Evolutionary conservation across 2,797 vertebrate genomes (phyloP).

Genomic region (Alauda arvensis): DNA sequence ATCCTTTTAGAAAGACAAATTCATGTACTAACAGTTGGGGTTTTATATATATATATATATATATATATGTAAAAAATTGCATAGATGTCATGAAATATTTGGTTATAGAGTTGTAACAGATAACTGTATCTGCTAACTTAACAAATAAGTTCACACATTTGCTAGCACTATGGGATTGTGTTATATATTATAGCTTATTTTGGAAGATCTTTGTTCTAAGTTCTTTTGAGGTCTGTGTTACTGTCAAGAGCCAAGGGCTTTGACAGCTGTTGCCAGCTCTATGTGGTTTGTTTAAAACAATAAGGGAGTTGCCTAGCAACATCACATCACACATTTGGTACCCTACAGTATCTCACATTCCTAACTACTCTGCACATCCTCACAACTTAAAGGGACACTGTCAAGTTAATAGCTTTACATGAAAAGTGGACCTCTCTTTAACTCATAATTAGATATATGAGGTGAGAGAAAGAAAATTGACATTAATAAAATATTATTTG

Average conservation of each 20-base stretch:
- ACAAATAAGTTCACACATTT: slow-evolving; percentile 41
- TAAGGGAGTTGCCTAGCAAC: slow-evolving; percentile 71
- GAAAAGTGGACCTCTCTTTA: neutral
- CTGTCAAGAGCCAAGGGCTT: slow-evolving; percentile 64
- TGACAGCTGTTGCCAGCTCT: slow-evolving; percentile 70
- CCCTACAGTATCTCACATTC: slow-evolving; percentile 66
- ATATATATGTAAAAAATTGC: neutral
- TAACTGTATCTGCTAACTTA: slow-evolving; percentile 31
- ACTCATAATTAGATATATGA: neutral
- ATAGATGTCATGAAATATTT: slow-evolving; percentile 11
- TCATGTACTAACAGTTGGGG: neutral
- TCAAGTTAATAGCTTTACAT: neutral
- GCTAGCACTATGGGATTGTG: neutral
- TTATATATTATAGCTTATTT: slow-evolving; percentile 60
- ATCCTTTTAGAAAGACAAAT: slow-evolving; percentile 13
- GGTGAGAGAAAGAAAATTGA: neutral
- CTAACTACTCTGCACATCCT: slow-evolving; percentile 58
- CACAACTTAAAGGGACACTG: slow-evolving; percentile 31
- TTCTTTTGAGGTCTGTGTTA: slow-evolving; percentile 61
- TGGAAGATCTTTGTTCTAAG: slow-evolving; percentile 63
- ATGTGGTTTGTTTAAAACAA: slow-evolving; percentile 74
- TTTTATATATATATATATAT: too few relatives aligned
- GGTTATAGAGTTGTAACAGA: slow-evolving; percentile 22
- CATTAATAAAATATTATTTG: neutral
- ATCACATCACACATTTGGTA: slow-evolving; percentile 66